Evolutionary conservation across 2,113 vertebrate genomes (phyloP).

Genomic region (Cyprinodon variegatus): DNA sequence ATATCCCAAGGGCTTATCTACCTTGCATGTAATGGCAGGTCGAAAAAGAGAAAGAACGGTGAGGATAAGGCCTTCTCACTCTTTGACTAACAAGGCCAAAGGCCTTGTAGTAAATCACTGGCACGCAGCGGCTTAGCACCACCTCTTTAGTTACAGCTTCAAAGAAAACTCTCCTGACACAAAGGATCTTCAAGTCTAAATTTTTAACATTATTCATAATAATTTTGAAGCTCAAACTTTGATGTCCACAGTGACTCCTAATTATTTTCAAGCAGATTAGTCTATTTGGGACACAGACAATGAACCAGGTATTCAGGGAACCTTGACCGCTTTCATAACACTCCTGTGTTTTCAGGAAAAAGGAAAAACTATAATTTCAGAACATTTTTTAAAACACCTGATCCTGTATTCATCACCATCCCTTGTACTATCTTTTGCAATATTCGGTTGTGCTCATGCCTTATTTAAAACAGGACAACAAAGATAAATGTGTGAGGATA

Average conservation of each 20-base stretch:
- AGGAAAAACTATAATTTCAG: background rate
- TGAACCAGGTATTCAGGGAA: background rate
- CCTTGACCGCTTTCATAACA: background rate
- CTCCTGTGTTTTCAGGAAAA: background rate
- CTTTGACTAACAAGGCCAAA: slow-evolving; percentile 4
- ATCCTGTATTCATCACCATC: too few species aligned
- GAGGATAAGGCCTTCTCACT: slow-evolving; percentile 27
- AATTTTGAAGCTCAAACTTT: background rate
- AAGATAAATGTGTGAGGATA: background rate
- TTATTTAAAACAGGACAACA: too few species aligned
- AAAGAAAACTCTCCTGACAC: slow-evolving; percentile 2
- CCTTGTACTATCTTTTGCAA: too few species aligned
- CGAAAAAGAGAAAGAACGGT: background rate
- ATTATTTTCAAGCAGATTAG: background rate
- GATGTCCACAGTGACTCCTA: background rate
- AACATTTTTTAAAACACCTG: too few species aligned
- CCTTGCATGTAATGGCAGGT: slow-evolving; percentile 10
- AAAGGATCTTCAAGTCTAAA: background rate
- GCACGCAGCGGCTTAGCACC: slow-evolving; percentile 17
- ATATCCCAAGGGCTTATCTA: slow-evolving; percentile 47
- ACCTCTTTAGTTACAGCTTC: slow-evolving; percentile 2
- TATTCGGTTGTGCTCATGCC: too few species aligned
- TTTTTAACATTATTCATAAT: background rate
- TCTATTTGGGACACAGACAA: background rate
- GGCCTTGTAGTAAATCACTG: slow-evolving; percentile 38